These are phyloP conservation scores for Oophaga pumilio DNA, from an alignment of 2,113 vertebrate genomes.

Conservation along the genomic window DNA sequence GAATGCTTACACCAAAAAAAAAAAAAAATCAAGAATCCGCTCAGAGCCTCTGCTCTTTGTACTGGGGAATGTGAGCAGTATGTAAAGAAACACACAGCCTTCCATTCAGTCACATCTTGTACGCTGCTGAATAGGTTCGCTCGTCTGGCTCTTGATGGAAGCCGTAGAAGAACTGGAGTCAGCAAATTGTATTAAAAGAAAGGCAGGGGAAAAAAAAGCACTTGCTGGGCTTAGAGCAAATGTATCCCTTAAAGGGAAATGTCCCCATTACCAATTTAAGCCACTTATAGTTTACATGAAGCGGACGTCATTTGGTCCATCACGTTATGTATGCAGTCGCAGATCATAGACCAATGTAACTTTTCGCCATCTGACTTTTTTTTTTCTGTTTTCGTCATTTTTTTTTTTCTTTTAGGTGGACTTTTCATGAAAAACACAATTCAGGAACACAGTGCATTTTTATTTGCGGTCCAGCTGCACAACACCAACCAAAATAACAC, in stretches of 20 bases:
- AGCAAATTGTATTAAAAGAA: slow-evolving; percentile 56
- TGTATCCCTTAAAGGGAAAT: not conserved
- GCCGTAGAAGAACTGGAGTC: slow-evolving; percentile 46
- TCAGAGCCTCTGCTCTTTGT: slow-evolving; percentile 20
- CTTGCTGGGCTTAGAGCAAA: not conserved
- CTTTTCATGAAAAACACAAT: slow-evolving; percentile 98
- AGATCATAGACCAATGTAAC: not conserved
- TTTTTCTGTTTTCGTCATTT: not conserved
- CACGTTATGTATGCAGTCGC: not conserved
- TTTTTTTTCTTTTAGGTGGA: slow-evolving; percentile 79
- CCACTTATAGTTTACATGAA: not conserved
- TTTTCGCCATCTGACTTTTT: not conserved
- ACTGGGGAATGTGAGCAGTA: not conserved
- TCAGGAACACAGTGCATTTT: slow-evolving; percentile 98
- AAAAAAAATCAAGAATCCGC: not conserved
- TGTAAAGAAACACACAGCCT: slow-evolving; percentile 5
- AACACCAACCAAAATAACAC: slow-evolving; percentile 99
- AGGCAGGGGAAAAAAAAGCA: slow-evolving; percentile 14
- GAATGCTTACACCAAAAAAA: not conserved
- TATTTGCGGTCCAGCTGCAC: slow-evolving; percentile 98
- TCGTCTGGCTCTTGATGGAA: slow-evolving; percentile 35
- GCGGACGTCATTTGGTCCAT: too few relatives aligned
- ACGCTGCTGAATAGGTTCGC: slow-evolving; percentile 43
- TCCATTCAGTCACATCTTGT: slow-evolving; percentile 41
- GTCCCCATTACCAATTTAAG: not conserved